These are phyloP conservation scores for Pseudorhombus dupliciocellatus DNA, from an alignment of 2,113 vertebrate species.

Conservation along the genomic window DNA sequence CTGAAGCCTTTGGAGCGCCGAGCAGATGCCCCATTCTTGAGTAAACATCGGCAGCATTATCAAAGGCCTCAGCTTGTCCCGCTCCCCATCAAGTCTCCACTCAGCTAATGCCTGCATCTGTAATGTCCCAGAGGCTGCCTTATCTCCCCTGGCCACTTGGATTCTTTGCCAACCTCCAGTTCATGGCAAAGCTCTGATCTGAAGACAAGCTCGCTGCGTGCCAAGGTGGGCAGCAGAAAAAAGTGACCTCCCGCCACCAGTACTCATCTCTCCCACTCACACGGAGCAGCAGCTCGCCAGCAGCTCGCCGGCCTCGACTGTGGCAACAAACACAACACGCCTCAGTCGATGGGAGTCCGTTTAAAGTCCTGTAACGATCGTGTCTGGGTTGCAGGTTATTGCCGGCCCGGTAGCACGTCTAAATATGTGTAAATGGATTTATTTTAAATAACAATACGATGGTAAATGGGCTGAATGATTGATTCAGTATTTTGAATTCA, in stretches of 20 bases:
- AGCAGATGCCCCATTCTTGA: slow-evolving; percentile 66
- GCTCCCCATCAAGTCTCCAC: slow-evolving; percentile 67
- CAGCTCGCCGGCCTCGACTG: slow-evolving; percentile 8
- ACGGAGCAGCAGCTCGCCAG: slow-evolving; percentile 20
- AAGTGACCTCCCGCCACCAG: slow-evolving; percentile 63
- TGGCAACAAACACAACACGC: slow-evolving; percentile 50
- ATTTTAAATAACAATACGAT: not conserved
- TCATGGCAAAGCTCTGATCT: slow-evolving; percentile 79
- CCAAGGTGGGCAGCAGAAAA: slow-evolving; percentile 76
- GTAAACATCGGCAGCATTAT: slow-evolving; percentile 72
- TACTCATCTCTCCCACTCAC: slow-evolving; percentile 55
- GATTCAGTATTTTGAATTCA: not conserved
- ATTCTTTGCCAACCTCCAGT: slow-evolving; percentile 72
- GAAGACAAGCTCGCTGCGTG: slow-evolving; percentile 70
- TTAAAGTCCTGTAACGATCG: slow-evolving; percentile 4
- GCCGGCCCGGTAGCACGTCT: not conserved
- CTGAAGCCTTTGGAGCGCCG: slow-evolving; percentile 47
- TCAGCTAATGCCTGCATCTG: slow-evolving; percentile 74
- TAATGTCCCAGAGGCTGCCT: slow-evolving; percentile 74
- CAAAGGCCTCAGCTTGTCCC: slow-evolving; percentile 73
- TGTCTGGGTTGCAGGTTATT: slow-evolving; percentile 8
- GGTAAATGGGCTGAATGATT: not conserved
- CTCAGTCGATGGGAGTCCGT: slow-evolving; percentile 47
- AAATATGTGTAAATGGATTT: not conserved
- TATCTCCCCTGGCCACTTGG: slow-evolving; percentile 81